A percentile compares a stretch with the other conserved stretches of the same genome.
phyloP scores from a whole-genome alignment of 2,888 invertebrate species.

The Hyppa rectilinea region DNA sequence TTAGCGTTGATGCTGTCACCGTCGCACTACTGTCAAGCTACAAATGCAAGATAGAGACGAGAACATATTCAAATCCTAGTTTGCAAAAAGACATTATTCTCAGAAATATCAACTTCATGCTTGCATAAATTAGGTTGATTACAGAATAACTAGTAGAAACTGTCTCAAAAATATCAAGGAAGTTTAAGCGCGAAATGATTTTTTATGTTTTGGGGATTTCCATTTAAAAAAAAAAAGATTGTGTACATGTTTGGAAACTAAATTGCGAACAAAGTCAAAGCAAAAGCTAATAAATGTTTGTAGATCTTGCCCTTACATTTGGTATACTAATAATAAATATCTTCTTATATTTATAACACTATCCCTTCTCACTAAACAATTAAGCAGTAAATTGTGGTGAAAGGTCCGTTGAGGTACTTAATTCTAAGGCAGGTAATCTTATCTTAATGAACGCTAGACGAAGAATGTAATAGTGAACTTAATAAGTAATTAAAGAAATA shows the following conservation, averaged over 20 bases:
- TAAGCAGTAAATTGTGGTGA: constrained; percentile 56
- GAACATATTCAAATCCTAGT: neutral
- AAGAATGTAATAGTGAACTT: constrained; percentile 24
- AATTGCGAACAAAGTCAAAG: neutral
- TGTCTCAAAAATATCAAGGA: rapidly evolving
- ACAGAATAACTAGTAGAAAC: neutral
- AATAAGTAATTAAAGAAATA: constrained; percentile 8
- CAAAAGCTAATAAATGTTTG: neutral
- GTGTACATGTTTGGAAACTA: neutral
- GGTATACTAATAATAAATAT: constrained; percentile 29
- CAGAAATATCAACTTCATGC: no score
- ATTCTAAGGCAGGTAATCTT: constrained; percentile 24
- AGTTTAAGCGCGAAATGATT: neutral
- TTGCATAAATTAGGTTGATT: neutral
- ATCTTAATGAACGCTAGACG: constrained; percentile 35
- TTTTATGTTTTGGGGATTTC: neutral
- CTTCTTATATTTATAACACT: constrained; percentile 16
- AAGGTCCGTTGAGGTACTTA: constrained; percentile 38
- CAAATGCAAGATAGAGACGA: neutral
- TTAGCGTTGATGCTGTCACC: neutral
- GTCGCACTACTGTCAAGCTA: neutral
- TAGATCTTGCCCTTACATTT: neutral
- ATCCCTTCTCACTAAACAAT: constrained; percentile 45
- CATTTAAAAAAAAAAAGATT: neutral
- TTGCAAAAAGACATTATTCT: no score